These are phyloP conservation scores for Phenganax stokvisi DNA, from an alignment of 92 coral and sea anemone species.

Conservation along the genomic window DNA sequence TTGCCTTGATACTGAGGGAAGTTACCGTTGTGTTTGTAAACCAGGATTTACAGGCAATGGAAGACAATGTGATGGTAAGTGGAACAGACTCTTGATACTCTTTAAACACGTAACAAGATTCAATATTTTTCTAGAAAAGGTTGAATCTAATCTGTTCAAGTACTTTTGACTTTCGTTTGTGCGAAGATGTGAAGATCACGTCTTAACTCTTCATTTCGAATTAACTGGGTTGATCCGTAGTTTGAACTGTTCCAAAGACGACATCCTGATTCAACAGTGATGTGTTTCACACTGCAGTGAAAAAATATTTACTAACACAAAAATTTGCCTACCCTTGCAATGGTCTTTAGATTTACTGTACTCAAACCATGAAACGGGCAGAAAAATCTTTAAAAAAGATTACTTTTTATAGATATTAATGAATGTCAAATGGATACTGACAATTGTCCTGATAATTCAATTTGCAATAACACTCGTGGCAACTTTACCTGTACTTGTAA, in stretches of 20 bases:
- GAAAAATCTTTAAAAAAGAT: background rate
- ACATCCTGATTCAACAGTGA: too few relatives aligned
- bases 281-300: too few relatives aligned
- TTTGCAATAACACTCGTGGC: constrained; percentile 68
- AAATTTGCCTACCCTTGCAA: background rate
- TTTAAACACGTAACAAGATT: background rate
- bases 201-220: too few relatives aligned
- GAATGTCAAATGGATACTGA: constrained; percentile 63
- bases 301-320: background rate
- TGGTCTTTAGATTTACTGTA: background rate
- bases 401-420: constrained; percentile 53
- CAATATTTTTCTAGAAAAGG: background rate
- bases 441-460: constrained; percentile 69
- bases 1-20: constrained; percentile 35
- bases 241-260: too few relatives aligned
- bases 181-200: too few relatives aligned
- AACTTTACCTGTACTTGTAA: constrained; percentile 65
- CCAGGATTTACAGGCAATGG: constrained; percentile 58
- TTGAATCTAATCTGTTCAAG: background rate
- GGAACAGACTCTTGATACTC: background rate
- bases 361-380: background rate
- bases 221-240: too few relatives aligned
- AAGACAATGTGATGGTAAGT: constrained; percentile 49
- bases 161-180: too few relatives aligned
- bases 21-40: constrained; percentile 39